Evolutionary conservation across 1,140 invertebrate genomes (phyloP).

Genomic region (Archegozetes longisetosus): DNA sequence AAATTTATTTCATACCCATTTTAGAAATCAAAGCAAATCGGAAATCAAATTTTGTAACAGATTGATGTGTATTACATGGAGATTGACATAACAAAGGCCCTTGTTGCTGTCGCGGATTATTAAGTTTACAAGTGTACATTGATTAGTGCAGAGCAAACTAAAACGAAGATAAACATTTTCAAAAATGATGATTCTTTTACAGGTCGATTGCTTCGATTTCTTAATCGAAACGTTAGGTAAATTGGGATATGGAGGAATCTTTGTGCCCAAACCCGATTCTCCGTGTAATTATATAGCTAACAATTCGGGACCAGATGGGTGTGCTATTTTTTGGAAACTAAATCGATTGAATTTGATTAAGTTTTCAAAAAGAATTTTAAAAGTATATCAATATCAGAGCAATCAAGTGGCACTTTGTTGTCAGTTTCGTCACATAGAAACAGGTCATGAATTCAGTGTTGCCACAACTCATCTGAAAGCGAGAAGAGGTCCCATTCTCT

Average conservation of each 20-base stretch:
- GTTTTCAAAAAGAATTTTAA: slow-evolving; percentile 42
- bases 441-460: slow-evolving; percentile 44
- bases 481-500: slow-evolving; percentile 45
- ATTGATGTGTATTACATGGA: not conserved
- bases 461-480: slow-evolving; percentile 62
- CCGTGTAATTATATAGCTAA: slow-evolving; percentile 53
- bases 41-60: not conserved
- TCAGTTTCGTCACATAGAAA: slow-evolving; percentile 34
- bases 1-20: not conserved
- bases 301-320: slow-evolving; percentile 62
- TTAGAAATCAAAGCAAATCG: not conserved
- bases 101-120: not conserved
- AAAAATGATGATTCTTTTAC: slow-evolving; percentile 24
- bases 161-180: not conserved
- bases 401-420: slow-evolving; percentile 40
- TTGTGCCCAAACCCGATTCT: slow-evolving; percentile 59
- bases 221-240: slow-evolving; percentile 41
- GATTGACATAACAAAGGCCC: no score
- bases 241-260: slow-evolving; percentile 50
- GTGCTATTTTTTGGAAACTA: slow-evolving; percentile 52
- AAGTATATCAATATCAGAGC: slow-evolving; percentile 49
- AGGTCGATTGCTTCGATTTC: slow-evolving; percentile 60
- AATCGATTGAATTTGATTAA: slow-evolving; percentile 43
- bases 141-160: not conserved
- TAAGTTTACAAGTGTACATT: not conserved